A percentile compares a stretch with the other conserved stretches of the same genome.
phyloP scores from a whole-genome alignment of 2,797 vertebrate genomes.

The Galaxias olidus region DNA sequence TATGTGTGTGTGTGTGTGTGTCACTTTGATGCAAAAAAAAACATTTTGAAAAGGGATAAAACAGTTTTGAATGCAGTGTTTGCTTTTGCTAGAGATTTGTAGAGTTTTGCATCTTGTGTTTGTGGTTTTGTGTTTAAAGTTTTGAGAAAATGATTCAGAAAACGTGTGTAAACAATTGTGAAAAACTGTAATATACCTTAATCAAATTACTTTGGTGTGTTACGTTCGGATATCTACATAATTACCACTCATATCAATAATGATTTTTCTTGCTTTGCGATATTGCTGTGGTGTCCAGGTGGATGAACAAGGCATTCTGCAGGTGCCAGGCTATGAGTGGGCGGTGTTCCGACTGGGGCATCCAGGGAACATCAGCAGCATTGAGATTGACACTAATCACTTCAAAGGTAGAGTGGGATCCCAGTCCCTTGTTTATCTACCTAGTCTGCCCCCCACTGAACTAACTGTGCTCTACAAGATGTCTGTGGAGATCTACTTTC shows the following conservation, averaged over 20 bases:
- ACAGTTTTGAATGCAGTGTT: too few species aligned
- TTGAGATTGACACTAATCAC: constrained; percentile 83
- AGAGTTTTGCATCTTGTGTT: too few species aligned
- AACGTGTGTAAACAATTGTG: too few species aligned
- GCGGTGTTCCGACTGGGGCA: constrained; percentile 81
- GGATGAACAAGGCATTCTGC: constrained; percentile 73
- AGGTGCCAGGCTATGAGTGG: constrained; percentile 81
- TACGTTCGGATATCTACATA: neutral
- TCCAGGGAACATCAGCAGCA: constrained; percentile 69
- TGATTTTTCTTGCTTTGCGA: constrained; percentile 1
- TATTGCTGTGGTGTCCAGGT: constrained; percentile 52
- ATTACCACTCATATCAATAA: neutral
- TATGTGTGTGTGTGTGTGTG: too few species aligned
- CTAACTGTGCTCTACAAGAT: neutral
- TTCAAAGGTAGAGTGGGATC: constrained; percentile 79
- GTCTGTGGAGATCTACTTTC: too few species aligned
- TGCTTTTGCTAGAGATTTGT: too few species aligned
- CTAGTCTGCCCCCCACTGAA: neutral
- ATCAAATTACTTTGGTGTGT: too few species aligned
- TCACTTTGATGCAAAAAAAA: too few species aligned
- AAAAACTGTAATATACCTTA: too few species aligned
- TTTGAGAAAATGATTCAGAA: too few species aligned
- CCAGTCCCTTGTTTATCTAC: neutral
- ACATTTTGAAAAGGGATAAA: too few species aligned
- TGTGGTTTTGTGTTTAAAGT: too few species aligned